Conservation (phyloP, 1,140 invertebrate species). For the Drosophila micromelanica region DNA sequence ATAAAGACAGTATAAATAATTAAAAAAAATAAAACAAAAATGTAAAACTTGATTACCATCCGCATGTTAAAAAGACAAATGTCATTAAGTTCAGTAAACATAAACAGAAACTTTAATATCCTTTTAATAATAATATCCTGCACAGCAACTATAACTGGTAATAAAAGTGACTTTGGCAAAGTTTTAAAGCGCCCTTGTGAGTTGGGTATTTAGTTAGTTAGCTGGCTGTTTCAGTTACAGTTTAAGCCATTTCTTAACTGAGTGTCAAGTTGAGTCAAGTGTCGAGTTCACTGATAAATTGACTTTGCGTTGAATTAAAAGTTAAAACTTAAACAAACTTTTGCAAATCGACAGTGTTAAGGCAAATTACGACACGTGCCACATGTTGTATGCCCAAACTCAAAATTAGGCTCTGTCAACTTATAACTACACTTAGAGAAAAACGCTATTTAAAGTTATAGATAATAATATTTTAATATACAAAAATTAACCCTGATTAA, state of each 20-base stretch:
- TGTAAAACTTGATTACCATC: too few species aligned
- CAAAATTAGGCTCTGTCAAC: not conserved
- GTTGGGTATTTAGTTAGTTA: constrained; percentile 9
- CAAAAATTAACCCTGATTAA: too few species aligned
- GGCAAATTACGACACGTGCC: constrained; percentile 22
- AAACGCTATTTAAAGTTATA: too few species aligned
- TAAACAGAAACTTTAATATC: too few species aligned
- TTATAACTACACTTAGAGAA: not conserved
- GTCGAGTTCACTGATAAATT: constrained; percentile 28
- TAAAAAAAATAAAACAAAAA: too few species aligned
- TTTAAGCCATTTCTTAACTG: constrained; percentile 14
- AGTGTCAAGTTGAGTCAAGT: constrained; percentile 28
- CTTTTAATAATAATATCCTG: too few species aligned
- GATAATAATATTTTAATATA: too few species aligned
- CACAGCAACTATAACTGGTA: too few species aligned
- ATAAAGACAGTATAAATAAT: too few species aligned
- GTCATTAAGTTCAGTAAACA: too few species aligned
- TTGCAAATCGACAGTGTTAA: constrained; percentile 7
- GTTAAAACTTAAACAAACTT: constrained; percentile 35
- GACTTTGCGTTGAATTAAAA: constrained; percentile 39
- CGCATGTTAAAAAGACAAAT: too few species aligned
- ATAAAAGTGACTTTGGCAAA: not conserved
- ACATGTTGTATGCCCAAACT: constrained; percentile 11
- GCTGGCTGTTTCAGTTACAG: constrained; percentile 30
- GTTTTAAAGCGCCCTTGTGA: not conserved